phyloP scores from a whole-genome alignment of 2,113 vertebrate genomes.

The Arizona elegans region DNA sequence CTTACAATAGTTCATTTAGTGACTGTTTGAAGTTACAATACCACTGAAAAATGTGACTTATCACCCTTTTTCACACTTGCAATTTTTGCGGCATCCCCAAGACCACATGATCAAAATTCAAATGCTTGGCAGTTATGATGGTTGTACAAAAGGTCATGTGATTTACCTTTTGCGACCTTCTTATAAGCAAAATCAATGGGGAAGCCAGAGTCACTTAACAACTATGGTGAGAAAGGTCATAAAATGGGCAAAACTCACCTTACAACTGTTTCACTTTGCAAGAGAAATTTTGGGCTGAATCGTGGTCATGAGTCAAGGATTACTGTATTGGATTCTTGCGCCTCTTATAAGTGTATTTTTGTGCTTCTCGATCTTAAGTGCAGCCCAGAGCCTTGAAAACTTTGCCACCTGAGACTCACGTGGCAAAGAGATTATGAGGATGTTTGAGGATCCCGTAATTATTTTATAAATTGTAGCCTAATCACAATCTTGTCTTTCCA shows the following conservation, averaged over 20 bases:
- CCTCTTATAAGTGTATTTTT: background rate
- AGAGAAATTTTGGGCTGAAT: background rate
- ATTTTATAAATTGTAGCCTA: background rate
- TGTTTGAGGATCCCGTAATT: background rate
- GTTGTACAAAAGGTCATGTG: background rate
- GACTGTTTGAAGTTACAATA: background rate
- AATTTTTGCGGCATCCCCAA: background rate
- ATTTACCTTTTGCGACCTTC: background rate
- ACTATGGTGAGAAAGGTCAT: background rate
- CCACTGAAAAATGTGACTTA: background rate
- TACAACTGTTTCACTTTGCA: background rate
- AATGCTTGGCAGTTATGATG: background rate
- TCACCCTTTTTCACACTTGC: background rate
- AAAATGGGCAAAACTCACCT: too few relatives aligned
- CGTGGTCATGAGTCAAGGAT: background rate
- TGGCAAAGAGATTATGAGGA: background rate
- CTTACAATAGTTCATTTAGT: background rate
- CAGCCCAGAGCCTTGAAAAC: background rate
- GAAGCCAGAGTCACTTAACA: background rate
- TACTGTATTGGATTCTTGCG: background rate
- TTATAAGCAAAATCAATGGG: background rate
- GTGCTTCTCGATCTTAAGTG: background rate
- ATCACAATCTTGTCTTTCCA: background rate
- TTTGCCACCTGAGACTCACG: background rate
- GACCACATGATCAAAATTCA: background rate